phyloP scores from a whole-genome alignment of 1,140 invertebrate species.

The Magallana gigas region DNA sequence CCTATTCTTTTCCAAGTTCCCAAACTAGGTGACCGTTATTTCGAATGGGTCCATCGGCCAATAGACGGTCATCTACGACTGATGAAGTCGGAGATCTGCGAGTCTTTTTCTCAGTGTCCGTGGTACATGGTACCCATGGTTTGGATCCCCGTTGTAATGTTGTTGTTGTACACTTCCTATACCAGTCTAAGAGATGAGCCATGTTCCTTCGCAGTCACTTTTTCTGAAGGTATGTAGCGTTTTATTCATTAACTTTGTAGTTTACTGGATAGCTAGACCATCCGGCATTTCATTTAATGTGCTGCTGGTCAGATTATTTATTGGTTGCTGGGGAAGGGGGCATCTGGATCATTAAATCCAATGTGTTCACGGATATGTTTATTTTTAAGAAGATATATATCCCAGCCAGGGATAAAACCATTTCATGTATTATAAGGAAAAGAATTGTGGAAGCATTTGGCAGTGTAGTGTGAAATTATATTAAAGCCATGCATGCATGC shows the following conservation, averaged over 20 bases:
- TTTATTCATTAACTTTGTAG: neutral
- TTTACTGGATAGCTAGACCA: no score
- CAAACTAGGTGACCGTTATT: conserved; percentile 77
- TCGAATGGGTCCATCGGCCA: conserved; percentile 80
- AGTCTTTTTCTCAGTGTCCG: conserved; percentile 76
- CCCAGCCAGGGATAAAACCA: no score
- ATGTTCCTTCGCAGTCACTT: conserved; percentile 43
- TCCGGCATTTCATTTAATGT: no score
- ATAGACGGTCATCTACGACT: conserved; percentile 78
- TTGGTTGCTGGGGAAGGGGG: no score
- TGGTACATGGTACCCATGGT: conserved; percentile 79
- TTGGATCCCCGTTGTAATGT: conserved; percentile 78
- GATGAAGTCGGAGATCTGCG: conserved; percentile 79
- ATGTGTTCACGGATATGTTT: no score
- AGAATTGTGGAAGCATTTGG: no score
- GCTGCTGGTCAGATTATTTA: no score
- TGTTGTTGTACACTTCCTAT: conserved; percentile 55
- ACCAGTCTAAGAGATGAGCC: conserved; percentile 50
- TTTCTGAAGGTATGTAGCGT: conserved; percentile 20
- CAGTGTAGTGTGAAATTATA: no score
- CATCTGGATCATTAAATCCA: no score
- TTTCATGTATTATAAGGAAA: no score
- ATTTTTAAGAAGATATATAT: no score
- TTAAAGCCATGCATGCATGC: no score
- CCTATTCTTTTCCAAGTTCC: conserved; percentile 78